Percentiles rank a stretch among this genome's conserved stretches.
These are phyloP conservation scores for Halcyon chelicuti DNA, from an alignment of 2,797 vertebrate genomes.

Conservation along the genomic window DNA sequence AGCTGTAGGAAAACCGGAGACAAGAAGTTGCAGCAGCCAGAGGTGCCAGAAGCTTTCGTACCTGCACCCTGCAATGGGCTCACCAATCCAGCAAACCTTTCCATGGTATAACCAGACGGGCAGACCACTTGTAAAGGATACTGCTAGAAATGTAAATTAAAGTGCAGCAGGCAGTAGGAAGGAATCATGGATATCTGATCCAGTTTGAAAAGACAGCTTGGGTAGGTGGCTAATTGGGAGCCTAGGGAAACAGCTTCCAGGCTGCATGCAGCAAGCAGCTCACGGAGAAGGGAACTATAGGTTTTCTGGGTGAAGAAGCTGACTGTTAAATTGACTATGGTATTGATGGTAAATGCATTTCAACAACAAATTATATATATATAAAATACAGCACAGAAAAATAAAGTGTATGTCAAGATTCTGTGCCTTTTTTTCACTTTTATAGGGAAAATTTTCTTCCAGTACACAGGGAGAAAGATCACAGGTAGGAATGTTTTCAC, in stretches of 20 bases:
- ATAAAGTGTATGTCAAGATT: not conserved
- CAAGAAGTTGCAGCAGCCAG: rapidly evolving
- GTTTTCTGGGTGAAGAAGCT: not conserved
- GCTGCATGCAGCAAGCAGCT: not conserved
- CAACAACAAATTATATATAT: not conserved
- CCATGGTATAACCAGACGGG: not conserved
- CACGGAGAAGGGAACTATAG: not conserved
- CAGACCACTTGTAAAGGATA: not conserved
- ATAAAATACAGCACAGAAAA: not conserved
- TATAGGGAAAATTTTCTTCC: not conserved
- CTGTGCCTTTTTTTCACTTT: not conserved
- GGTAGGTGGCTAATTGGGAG: conserved; percentile 28
- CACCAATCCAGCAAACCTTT: not conserved
- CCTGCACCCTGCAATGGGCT: not conserved
- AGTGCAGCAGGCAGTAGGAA: not conserved
- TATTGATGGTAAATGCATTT: not conserved
- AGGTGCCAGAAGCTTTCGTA: not conserved
- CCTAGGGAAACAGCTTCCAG: conserved; percentile 6
- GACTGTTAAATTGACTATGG: not conserved
- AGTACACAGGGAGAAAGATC: not conserved
- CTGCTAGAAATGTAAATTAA: not conserved
- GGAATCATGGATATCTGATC: not conserved
- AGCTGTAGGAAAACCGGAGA: not conserved
- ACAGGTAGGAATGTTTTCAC: not conserved
- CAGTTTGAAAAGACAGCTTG: not conserved